Conservation (phyloP, 2,113 vertebrate genomes). For the Amblyopsis rosae region DNA sequence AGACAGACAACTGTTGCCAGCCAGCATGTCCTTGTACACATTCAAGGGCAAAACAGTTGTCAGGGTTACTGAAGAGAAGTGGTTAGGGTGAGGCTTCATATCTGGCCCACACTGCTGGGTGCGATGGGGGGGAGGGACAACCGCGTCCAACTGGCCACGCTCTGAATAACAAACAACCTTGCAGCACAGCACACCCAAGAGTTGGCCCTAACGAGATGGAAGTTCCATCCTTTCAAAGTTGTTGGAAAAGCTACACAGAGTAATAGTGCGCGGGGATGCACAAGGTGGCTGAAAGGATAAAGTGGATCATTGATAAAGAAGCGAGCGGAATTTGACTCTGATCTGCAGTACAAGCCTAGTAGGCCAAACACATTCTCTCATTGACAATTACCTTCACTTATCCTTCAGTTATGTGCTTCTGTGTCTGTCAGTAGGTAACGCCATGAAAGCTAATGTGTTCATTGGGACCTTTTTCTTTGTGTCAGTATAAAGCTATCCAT, state of each 20-base stretch:
- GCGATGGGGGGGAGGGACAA: slow-evolving; percentile 2
- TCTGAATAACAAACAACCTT: slow-evolving; percentile 53
- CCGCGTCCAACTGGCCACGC: slow-evolving; percentile 4
- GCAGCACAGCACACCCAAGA: not conserved
- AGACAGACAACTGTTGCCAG: slow-evolving; percentile 37
- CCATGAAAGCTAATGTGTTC: not conserved
- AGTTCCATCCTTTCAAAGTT: not conserved
- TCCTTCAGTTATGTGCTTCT: not conserved
- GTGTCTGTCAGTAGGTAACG: not conserved
- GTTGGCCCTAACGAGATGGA: not conserved
- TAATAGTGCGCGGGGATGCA: not conserved
- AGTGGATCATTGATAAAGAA: not conserved
- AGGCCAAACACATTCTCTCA: no score
- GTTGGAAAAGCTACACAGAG: not conserved
- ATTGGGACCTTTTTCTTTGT: not conserved
- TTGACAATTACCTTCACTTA: not conserved
- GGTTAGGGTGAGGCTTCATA: slow-evolving; percentile 31
- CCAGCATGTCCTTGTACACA: slow-evolving; percentile 45
- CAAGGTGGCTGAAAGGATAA: not conserved
- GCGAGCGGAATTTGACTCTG: not conserved
- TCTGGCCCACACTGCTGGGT: slow-evolving; percentile 30
- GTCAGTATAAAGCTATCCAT: not conserved
- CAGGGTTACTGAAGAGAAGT: slow-evolving; percentile 51
- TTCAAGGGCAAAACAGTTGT: slow-evolving; percentile 50
- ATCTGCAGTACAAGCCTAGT: not conserved